Evolutionary conservation across 1,140 invertebrate genomes (phyloP).

Genomic region (Anagrus nilaparvatae): DNA sequence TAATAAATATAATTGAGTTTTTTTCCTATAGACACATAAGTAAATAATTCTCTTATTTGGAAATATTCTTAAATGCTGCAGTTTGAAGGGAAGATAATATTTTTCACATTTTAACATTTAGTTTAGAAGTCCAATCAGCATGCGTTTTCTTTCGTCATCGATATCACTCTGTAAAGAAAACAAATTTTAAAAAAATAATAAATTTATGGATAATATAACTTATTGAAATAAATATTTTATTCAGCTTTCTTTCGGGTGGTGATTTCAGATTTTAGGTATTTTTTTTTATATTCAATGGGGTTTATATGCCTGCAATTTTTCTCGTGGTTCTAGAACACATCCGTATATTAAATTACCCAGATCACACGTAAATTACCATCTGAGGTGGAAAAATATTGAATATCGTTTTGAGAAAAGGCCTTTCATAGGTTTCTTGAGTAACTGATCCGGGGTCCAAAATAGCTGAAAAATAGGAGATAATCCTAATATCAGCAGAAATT

Average conservation of each 20-base stretch:
- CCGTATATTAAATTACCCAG: no score
- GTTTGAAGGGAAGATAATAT: constrained; percentile 4
- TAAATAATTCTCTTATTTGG: constrained; percentile 4
- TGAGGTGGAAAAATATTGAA: no score
- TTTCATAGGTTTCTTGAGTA: no score
- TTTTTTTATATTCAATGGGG: no score
- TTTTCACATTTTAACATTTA: constrained; percentile 21
- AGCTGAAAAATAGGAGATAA: no score
- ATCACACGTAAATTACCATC: no score
- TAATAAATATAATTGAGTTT: constrained; percentile 1
- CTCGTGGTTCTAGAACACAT: no score
- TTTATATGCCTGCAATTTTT: no score
- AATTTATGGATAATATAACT: constrained; percentile 6
- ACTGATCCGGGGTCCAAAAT: no score
- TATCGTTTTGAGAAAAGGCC: no score
- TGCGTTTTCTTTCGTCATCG: constrained; percentile 47
- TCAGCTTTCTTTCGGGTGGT: constrained; percentile 9
- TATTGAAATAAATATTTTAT: constrained; percentile 1
- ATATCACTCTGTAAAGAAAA: constrained; percentile 40
- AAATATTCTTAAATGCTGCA: background rate
- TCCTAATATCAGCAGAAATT: no score
- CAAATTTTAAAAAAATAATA: constrained; percentile 15
- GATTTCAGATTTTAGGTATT: background rate
- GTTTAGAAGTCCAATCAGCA: constrained; percentile 45
- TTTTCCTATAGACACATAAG: constrained; percentile 3